phyloP scores from a whole-genome alignment of 2,888 invertebrate genomes.

The Cephus rjabovi region DNA sequence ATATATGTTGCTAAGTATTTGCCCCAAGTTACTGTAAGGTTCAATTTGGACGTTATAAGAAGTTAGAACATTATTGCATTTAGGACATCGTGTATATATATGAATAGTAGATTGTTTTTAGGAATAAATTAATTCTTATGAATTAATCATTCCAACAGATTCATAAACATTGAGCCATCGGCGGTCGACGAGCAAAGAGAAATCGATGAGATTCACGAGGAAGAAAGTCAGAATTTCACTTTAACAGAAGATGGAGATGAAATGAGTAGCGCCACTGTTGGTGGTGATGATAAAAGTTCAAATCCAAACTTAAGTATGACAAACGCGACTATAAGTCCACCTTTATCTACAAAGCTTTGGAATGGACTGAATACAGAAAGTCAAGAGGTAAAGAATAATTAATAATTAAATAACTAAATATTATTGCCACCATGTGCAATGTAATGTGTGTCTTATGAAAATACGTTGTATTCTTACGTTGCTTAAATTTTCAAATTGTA shows the following conservation, averaged over 20 bases:
- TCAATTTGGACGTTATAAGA: neutral
- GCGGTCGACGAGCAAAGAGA: slow-evolving; percentile 72
- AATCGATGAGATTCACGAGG: slow-evolving; percentile 64
- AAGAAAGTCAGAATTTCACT: slow-evolving; percentile 60
- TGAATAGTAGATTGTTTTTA: neutral
- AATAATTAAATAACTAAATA: slow-evolving; percentile 7
- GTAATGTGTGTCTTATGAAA: neutral
- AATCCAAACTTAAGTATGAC: slow-evolving; percentile 44
- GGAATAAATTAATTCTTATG: neutral
- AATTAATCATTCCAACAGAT: slow-evolving; percentile 65
- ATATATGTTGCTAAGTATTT: neutral
- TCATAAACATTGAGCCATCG: slow-evolving; percentile 77
- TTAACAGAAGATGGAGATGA: slow-evolving; percentile 60
- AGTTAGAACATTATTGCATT: neutral
- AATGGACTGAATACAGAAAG: slow-evolving; percentile 40
- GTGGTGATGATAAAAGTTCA: slow-evolving; percentile 41
- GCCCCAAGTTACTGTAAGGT: neutral
- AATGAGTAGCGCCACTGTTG: slow-evolving; percentile 67
- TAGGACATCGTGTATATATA: too few species aligned
- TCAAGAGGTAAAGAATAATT: slow-evolving; percentile 35
- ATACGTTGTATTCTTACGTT: slow-evolving; percentile 3
- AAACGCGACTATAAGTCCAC: slow-evolving; percentile 51
- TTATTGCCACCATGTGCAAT: neutral
- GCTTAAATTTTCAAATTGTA: slow-evolving; percentile 24
- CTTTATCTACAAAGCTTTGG: slow-evolving; percentile 58